Evolutionary conservation across 2,113 vertebrate genomes (phyloP).

Genomic region (Petrocephalus microphthalmus): DNA sequence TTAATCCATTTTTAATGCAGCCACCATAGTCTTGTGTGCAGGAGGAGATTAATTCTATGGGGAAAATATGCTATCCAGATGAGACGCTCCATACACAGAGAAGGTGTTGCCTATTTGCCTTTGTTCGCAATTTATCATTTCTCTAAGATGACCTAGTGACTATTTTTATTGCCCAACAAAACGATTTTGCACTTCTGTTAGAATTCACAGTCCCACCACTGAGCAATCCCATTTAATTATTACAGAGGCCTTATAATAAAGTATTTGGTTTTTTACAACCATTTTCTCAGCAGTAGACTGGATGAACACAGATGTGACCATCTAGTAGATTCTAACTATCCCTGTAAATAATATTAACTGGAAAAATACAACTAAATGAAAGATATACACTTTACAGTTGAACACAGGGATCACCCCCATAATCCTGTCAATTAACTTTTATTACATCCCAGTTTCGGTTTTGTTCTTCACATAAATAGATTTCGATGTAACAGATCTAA

Average conservation of each 20-base stretch:
- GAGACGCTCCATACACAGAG: not conserved
- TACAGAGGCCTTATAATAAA: not conserved
- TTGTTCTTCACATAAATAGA: conserved; percentile 20
- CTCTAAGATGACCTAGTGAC: not conserved
- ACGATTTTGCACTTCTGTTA: not conserved
- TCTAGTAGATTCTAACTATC: not conserved
- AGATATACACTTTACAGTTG: not conserved
- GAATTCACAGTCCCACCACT: not conserved
- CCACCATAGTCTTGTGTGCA: conserved; percentile 6
- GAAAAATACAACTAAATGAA: not conserved
- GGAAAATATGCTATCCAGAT: conserved; percentile 17
- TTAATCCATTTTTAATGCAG: conserved; percentile 16
- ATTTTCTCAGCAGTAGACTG: not conserved
- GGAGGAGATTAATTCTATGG: conserved; percentile 19
- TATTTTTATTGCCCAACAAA: not conserved
- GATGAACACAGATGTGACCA: not conserved
- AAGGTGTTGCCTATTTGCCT: not conserved
- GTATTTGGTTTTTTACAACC: not conserved
- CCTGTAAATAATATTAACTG: not conserved
- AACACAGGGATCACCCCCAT: conserved; percentile 6
- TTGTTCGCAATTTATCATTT: not conserved
- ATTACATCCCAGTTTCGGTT: conserved; percentile 21
- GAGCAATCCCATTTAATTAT: not conserved
- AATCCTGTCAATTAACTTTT: conserved; percentile 25
- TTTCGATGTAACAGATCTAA: conserved; percentile 41